phyloP scores from a whole-genome alignment of 1,140 invertebrate genomes.

The Ceratitis capitata region DNA sequence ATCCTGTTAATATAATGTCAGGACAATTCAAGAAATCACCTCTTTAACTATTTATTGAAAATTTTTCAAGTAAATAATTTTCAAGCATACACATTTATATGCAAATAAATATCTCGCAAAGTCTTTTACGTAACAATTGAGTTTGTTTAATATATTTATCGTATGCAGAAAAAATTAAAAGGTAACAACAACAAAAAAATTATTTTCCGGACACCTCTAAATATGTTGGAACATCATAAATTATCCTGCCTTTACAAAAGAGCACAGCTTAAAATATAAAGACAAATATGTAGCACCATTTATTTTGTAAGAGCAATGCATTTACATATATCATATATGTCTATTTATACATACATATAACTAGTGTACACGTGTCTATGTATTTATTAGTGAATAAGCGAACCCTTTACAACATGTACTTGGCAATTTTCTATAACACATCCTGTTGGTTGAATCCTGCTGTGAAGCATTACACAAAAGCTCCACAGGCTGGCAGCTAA shows the following conservation, averaged over 20 bases:
- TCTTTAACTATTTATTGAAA: background rate
- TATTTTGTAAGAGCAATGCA: background rate
- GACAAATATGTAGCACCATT: background rate
- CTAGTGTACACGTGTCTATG: background rate
- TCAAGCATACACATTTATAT: background rate
- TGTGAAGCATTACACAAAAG: background rate
- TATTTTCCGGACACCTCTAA: background rate
- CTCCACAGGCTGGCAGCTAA: background rate
- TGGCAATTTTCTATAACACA: constrained; percentile 17
- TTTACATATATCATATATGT: background rate
- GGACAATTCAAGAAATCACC: background rate
- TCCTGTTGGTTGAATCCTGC: background rate
- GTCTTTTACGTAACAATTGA: constrained; percentile 6
- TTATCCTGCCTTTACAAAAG: constrained; percentile 8
- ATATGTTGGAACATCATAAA: constrained; percentile 20
- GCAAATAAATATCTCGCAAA: background rate
- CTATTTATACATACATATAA: background rate
- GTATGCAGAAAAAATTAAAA: background rate
- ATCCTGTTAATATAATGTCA: no score
- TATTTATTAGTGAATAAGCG: background rate
- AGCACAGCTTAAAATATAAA: background rate
- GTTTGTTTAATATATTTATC: background rate
- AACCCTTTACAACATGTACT: constrained; percentile 14
- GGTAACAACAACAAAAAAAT: background rate
- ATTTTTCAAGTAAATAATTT: background rate